Evolutionary conservation across 2,797 vertebrate genomes (phyloP), one percentile per base, ranked within the genome.

Genomic region (Malacoctenus gilli): DNA sequence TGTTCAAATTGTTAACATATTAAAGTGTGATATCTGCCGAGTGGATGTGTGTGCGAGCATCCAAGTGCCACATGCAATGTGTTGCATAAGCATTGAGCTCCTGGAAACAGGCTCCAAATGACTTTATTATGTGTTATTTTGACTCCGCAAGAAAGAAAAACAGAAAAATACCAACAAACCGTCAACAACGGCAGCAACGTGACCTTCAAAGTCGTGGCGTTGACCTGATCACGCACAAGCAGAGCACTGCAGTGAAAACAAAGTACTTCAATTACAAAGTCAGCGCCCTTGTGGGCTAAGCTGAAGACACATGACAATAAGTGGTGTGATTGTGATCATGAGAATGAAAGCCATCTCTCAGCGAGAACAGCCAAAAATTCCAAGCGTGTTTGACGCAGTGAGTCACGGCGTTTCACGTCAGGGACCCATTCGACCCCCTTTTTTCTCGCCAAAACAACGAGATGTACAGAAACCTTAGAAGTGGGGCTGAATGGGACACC

Each of bases 361-460:
- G 72, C 53, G 66, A 61, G 23, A 28, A 8, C 7, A 30, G 61
- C 53, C 72, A 80, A 62, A 51, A 76, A 86, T 81, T 75, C 56
- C 63, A 75, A 70, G 60, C 57, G 62, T 56, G 35, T 80, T 79
- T 28, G 12, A 63, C 76, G 37, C 54, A 55, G 44, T 60, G 56
- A 63, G 43, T 77, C 42, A 61, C 25, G 37, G 10, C 11, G 4
- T 41, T 10, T 50, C 36, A 54, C 30, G 6, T 16, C 42, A 42
- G 68, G 75, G 43, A 77, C 72, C 66, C 69, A 50, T 60, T 74
- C 55, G 61, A 74, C 72, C 38, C 67, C 43, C 15, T 31, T 47
- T 54, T 14, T n/a, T n/a, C n/a, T 37, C 22, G 18, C 43, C 34
- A 30, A n/a, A 19, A 52, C 12, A 5, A 6, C 31, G 48, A 44